Evolutionary conservation across 1,140 invertebrate genomes (phyloP), one percentile per base, ranked within the genome.

Genomic region (Drosophila ohnishii): DNA sequence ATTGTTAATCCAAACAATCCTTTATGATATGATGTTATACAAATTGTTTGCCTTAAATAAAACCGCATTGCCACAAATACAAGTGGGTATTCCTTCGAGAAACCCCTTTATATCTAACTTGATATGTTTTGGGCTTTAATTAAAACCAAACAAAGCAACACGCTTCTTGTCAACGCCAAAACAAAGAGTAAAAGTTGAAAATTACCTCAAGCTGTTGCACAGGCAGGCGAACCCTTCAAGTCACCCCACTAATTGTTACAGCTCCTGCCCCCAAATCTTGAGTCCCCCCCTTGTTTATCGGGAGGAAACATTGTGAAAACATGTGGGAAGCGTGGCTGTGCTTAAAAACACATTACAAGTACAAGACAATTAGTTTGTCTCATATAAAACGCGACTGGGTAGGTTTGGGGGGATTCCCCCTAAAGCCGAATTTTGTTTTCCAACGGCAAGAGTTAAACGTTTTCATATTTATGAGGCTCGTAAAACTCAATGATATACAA

Each of bases 401-500:
- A n/a, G 39, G 34, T 14, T 19, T 11, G 1, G 1, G 13, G 32
- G 37, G 35, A 32, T 35, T 30, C 8, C 32, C 50, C 34, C 19
- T 2, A 19, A 44, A 35, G 28, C 16, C 39, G 10, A n/a, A 39
- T 32, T 37, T 37, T 56, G 34, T 39, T 55, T 39, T 53, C n/a
- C 35, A 25, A 25, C 65, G 50, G 64, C 76, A 90, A 90, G 87
- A 90, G 87, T 90, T 90, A 90, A 90, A 90, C 83, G 87, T 90
- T 90, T 84, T 85, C 80, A 82, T 90, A 90, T 90, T 90, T 90
- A 90, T 87, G 87, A 90, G 87, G 66, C 72, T 90, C 88, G 83
- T 90, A 90, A 90, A 90, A 90, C 83, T 77, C 87, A 90, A 90
- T 90, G 87, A 90, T 90, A 90, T 87, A 90, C 83, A 86, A 90